phyloP scores from a whole-genome alignment of 2,888 invertebrate genomes.

The Hetaerina titia region DNA sequence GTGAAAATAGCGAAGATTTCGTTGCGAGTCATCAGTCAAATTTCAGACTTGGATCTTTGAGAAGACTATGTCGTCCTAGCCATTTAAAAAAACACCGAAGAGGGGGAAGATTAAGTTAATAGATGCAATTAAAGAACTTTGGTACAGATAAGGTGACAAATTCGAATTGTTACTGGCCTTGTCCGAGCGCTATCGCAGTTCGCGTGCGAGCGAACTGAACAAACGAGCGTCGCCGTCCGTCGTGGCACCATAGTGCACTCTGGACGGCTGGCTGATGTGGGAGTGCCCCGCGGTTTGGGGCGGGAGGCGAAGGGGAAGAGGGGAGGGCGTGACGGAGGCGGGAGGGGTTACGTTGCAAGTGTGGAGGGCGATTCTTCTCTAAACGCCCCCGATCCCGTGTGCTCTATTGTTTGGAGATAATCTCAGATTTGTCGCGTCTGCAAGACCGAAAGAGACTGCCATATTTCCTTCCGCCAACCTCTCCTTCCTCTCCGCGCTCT shows the following conservation, averaged over 20 bases:
- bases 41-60: no score
- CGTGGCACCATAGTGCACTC: no score
- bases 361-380: background rate
- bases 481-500: background rate
- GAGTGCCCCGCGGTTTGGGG: background rate
- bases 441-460: background rate
- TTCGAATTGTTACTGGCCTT: no score
- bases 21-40: no score
- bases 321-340: background rate
- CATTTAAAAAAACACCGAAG: background rate
- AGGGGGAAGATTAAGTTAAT: background rate
- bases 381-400: background rate
- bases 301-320: background rate
- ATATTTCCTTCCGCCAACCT: background rate
- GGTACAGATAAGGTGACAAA: no score
- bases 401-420: conserved; percentile 39
- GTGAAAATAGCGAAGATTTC: no score
- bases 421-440: conserved; percentile 50
- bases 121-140: background rate
- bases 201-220: no score
- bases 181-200: no score
- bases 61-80: no score
- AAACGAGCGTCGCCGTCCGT: no score
- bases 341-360: no score
- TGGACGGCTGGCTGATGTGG: no score